Evolutionary conservation across 2,113 vertebrate species (phyloP).

Genomic region (Ptilorrhoa leucosticta): DNA sequence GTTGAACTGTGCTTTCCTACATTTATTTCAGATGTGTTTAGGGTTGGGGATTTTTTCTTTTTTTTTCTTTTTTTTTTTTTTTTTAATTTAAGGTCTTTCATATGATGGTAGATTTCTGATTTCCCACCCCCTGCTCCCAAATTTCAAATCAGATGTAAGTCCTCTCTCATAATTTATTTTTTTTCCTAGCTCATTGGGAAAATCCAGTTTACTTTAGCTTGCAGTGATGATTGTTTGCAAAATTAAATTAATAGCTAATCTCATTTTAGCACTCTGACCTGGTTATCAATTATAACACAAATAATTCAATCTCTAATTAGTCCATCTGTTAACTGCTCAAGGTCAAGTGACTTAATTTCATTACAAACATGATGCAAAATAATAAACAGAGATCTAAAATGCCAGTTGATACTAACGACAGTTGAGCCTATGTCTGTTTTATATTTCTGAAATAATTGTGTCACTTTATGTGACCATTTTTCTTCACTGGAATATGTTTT

Average conservation of each 20-base stretch:
- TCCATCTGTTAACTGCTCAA: background rate
- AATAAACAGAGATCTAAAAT: background rate
- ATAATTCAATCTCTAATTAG: background rate
- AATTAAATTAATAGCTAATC: background rate
- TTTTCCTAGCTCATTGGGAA: background rate
- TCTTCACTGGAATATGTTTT: background rate
- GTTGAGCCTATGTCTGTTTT: background rate
- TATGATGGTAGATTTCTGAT: background rate
- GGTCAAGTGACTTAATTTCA: background rate
- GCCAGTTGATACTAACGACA: background rate
- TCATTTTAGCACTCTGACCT: background rate
- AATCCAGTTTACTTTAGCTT: background rate
- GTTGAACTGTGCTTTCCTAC: background rate
- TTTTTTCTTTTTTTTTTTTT: too few relatives aligned
- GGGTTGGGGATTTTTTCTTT: rapidly evolving
- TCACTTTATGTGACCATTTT: background rate
- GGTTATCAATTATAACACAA: constrained; percentile 1
- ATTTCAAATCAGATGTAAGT: background rate
- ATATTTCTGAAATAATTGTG: background rate
- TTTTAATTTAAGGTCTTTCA: background rate
- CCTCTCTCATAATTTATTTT: background rate
- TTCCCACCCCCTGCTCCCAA: background rate
- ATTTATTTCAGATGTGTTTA: background rate
- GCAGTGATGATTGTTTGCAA: background rate
- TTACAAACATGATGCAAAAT: background rate